These are phyloP conservation scores for Dynastes grantii DNA, from an alignment of 2,888 invertebrate species.

Conservation along the genomic window DNA sequence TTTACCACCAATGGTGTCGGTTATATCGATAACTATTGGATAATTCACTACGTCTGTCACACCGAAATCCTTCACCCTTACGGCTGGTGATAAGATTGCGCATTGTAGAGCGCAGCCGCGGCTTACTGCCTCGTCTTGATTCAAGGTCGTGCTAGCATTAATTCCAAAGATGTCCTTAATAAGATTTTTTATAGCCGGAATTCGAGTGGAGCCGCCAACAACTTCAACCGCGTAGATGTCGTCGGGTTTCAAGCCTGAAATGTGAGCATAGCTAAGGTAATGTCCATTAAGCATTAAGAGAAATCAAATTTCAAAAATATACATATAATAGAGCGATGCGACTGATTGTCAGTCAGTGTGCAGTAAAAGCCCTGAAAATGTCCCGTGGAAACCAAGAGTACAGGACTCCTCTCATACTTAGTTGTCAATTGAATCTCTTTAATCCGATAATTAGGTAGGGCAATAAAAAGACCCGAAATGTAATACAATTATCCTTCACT, in stretches of 20 bases:
- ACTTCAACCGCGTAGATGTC: constrained; percentile 97
- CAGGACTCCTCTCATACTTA: too few species aligned
- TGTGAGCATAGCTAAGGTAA: not conserved
- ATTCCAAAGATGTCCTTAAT: constrained; percentile 92
- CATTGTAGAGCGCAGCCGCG: constrained; percentile 97
- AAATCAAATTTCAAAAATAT: too few species aligned
- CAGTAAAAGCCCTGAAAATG: too few species aligned
- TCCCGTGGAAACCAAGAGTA: too few species aligned
- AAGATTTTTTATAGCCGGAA: constrained; percentile 92
- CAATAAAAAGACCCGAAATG: too few species aligned
- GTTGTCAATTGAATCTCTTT: too few species aligned
- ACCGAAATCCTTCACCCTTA: constrained; percentile 95
- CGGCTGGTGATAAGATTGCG: constrained; percentile 97
- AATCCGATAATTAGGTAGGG: too few species aligned
- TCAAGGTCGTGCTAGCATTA: constrained; percentile 93
- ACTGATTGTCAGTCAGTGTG: too few species aligned
- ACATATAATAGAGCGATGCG: too few species aligned
- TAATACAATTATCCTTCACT: too few species aligned
- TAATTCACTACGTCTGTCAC: constrained; percentile 95
- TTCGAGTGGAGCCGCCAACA: constrained; percentile 95
- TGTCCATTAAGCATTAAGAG: too few species aligned
- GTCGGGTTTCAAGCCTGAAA: constrained; percentile 82
- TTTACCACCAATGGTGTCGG: constrained; percentile 74
- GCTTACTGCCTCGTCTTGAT: constrained; percentile 98
- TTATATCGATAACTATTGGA: constrained; percentile 89